Evolutionary conservation across 1,140 invertebrate genomes (phyloP).

Genomic region (Heliconius melpomene): DNA sequence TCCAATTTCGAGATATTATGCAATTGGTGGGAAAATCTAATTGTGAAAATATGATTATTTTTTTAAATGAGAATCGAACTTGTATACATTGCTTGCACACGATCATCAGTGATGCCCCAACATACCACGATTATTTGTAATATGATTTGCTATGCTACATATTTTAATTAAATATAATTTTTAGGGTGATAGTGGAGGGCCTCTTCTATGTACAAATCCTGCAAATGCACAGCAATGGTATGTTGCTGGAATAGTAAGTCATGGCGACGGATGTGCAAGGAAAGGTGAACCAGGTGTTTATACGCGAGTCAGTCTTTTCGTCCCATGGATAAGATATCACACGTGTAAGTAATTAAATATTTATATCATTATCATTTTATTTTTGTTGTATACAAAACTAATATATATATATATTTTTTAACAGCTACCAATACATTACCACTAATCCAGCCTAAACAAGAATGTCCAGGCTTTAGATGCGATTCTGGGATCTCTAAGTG

Average conservation of each 20-base stretch:
- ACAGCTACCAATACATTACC: conserved; percentile 76
- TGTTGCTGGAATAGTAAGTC: conserved; percentile 88
- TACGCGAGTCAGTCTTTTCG: conserved; percentile 87
- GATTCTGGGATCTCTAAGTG: conserved; percentile 84
- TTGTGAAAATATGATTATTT: too few species aligned
- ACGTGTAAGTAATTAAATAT: conserved; percentile 65
- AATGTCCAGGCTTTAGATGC: conserved; percentile 87
- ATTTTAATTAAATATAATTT: background rate
- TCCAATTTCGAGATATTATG: too few species aligned
- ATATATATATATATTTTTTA: background rate
- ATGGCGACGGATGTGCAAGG: conserved; percentile 91
- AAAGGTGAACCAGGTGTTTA: conserved; percentile 91
- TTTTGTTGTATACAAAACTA: background rate
- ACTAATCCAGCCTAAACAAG: conserved; percentile 79
- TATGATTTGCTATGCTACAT: background rate
- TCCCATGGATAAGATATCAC: conserved; percentile 86
- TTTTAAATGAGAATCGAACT: too few species aligned
- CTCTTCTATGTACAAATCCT: conserved; percentile 87
- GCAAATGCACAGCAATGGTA: conserved; percentile 85
- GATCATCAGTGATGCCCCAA: too few species aligned
- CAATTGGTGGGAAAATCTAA: too few species aligned
- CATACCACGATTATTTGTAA: too few species aligned
- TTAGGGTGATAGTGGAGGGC: conserved; percentile 90
- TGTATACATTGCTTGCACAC: too few species aligned
- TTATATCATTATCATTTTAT: background rate